These are phyloP conservation scores for Labeo rohita DNA, from an alignment of 2,113 vertebrate species.

Conservation along the genomic window DNA sequence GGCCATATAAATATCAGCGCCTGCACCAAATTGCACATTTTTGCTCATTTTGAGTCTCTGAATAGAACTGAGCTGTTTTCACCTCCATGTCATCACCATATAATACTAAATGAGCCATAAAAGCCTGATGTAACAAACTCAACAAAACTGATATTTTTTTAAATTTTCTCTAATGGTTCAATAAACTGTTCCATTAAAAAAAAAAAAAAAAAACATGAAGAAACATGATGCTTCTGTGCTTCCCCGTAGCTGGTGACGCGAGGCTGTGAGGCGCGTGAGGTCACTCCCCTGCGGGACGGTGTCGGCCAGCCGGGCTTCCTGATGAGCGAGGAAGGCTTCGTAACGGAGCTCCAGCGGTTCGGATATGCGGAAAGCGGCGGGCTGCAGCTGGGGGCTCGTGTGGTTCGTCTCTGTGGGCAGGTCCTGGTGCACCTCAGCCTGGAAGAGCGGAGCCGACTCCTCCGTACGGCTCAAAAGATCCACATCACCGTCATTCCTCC, in stretches of 20 bases:
- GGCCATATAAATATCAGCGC: no score
- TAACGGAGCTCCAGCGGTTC: conserved; percentile 87
- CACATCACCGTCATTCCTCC: conserved; percentile 90
- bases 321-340: conserved; percentile 86
- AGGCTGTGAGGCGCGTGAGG: conserved; percentile 86
- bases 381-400: conserved; percentile 83
- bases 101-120: no score
- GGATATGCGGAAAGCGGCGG: conserved; percentile 87
- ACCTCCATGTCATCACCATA: no score
- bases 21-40: no score
- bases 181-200: no score
- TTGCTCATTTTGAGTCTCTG: no score
- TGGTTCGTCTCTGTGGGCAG: conserved; percentile 84
- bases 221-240: not conserved
- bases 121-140: no score
- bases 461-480: conserved; percentile 84
- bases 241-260: conserved; percentile 82
- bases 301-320: conserved; percentile 88
- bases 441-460: conserved; percentile 76
- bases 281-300: conserved; percentile 83
- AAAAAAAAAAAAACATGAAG: no score
- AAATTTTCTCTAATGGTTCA: no score
- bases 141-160: no score
- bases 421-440: conserved; percentile 79
- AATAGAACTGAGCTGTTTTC: no score